Conservation (phyloP, 2,113 vertebrate species). For the Trematocara unimaculatum region DNA sequence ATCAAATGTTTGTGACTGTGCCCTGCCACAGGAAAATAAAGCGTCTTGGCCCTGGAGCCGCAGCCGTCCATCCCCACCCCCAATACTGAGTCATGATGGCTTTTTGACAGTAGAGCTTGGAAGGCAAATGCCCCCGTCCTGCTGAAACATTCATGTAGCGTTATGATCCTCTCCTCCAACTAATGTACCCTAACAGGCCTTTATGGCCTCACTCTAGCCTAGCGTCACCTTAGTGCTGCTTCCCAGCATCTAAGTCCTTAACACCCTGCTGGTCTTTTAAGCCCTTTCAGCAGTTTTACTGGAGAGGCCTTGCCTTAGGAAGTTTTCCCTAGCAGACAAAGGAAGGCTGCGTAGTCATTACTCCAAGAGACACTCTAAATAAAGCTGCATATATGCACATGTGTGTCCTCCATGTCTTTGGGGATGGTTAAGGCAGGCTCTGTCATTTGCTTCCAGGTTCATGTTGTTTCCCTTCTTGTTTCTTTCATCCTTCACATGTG, state of each 20-base stretch:
- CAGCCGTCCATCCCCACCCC: background rate
- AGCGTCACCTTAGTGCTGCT: conserved; percentile 65
- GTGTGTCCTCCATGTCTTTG: background rate
- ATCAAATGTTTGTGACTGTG: background rate
- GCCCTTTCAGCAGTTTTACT: conserved; percentile 27
- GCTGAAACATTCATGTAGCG: conserved; percentile 74
- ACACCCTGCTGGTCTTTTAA: conserved; percentile 49
- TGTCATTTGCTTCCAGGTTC: background rate
- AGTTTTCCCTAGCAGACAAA: background rate
- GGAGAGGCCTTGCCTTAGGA: background rate
- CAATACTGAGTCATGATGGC: conserved; percentile 50
- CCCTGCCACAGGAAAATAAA: conserved; percentile 14
- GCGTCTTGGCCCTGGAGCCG: conserved; percentile 18
- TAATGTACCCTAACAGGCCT: conserved; percentile 74
- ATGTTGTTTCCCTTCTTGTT: background rate
- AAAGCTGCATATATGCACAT: background rate
- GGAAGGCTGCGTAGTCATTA: background rate
- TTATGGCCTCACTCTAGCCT: conserved; percentile 67
- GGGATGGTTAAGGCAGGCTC: background rate
- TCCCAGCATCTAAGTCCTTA: conserved; percentile 69
- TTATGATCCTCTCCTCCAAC: conserved; percentile 66
- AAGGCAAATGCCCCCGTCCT: conserved; percentile 46
- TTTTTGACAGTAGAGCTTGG: conserved; percentile 55
- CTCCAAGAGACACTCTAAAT: background rate
- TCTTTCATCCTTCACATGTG: conserved; percentile 45